Evolutionary conservation across 2,888 invertebrate genomes (phyloP).

Genomic region (Nemurella pictetii): DNA sequence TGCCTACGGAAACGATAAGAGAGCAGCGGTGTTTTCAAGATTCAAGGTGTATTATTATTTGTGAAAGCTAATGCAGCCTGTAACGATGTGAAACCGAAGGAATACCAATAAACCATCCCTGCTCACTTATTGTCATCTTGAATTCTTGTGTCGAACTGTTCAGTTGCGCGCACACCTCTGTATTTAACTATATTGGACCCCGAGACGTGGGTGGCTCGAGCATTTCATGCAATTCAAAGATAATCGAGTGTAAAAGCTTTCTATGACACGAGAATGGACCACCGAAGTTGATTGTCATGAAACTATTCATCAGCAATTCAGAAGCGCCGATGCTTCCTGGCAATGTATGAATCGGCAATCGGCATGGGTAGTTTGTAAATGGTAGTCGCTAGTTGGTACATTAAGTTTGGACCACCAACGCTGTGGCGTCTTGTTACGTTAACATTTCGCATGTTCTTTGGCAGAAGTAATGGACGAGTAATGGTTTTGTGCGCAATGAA

Average conservation of each 20-base stretch:
- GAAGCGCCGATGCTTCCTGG: conserved; percentile 15
- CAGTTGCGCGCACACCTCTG: conserved; percentile 7
- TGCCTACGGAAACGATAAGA: not conserved
- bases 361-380: not conserved
- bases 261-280: conserved; percentile 27
- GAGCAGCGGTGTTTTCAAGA: not conserved
- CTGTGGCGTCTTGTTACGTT: not conserved
- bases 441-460: not conserved
- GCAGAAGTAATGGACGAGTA: not conserved
- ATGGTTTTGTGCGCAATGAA: not conserved
- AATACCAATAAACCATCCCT: not conserved
- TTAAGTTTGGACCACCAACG: conserved; percentile 22
- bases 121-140: conserved; percentile 13
- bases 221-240: conserved; percentile 15
- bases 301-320: conserved; percentile 15
- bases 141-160: not conserved
- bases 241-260: conserved; percentile 26
- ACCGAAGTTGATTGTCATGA: conserved; percentile 28
- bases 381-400: not conserved
- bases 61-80: not conserved
- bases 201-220: conserved; percentile 22
- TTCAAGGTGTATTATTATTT: conserved; percentile 24
- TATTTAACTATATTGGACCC: conserved; percentile 1
- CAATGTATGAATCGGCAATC: conserved; percentile 11
- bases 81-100: conserved; percentile 8